A percentile compares a stretch with the other conserved stretches of the same genome.
These are phyloP conservation scores for Pantherophis guttatus DNA, from an alignment of 2,113 vertebrate genomes.

Conservation along the genomic window DNA sequence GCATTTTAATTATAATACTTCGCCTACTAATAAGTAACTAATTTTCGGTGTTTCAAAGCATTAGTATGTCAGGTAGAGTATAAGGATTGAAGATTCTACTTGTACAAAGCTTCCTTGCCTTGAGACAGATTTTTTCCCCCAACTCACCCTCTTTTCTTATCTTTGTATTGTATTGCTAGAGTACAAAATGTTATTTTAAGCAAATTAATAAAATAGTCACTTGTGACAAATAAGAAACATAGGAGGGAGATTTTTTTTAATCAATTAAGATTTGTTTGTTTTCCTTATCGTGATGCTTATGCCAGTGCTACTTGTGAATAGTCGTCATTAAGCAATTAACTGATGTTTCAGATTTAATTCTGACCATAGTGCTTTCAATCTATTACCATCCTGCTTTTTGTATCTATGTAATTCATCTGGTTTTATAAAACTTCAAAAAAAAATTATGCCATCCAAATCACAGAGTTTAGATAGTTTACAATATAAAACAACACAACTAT, in stretches of 20 bases:
- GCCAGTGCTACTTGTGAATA: not conserved
- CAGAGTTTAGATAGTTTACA: not conserved
- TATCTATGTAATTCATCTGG: not conserved
- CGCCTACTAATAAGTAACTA: not conserved
- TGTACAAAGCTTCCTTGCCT: not conserved
- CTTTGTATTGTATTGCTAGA: not conserved
- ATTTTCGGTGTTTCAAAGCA: not conserved
- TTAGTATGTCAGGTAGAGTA: not conserved
- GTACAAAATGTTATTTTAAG: not conserved
- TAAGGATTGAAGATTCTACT: not conserved
- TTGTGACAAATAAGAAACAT: not conserved
- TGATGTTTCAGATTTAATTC: not conserved
- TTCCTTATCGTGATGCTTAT: not conserved
- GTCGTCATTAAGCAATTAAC: not conserved
- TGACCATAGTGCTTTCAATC: not conserved
- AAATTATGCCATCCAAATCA: not conserved
- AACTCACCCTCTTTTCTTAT: not conserved
- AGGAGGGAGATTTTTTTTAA: not conserved
- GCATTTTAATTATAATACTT: not conserved
- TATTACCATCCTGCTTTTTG: not conserved
- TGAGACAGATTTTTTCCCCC: not conserved
- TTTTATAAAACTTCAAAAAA: not conserved
- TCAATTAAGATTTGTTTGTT: not conserved
- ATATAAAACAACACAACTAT: not conserved
- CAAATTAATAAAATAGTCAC: not conserved